Evolutionary conservation across 2,113 vertebrate genomes (phyloP).

Genomic region (Tonatia bakeri): DNA sequence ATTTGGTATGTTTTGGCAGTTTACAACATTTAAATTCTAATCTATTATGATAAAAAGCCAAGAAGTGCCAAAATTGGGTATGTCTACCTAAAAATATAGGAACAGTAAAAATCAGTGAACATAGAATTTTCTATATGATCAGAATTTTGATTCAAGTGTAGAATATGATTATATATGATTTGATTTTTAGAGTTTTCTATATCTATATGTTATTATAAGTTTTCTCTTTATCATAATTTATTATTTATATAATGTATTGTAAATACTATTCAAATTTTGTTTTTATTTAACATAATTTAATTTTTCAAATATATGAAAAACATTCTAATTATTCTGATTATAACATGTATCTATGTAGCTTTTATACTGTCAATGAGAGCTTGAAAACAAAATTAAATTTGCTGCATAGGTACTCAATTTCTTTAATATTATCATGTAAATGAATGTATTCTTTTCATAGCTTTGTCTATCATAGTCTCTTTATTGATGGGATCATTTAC

Average conservation of each 20-base stretch:
- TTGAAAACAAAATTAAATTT: conserved; percentile 18
- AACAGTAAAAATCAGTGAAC: background rate
- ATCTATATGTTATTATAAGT: background rate
- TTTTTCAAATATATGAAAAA: background rate
- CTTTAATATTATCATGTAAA: conserved; percentile 43
- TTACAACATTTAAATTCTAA: conserved; percentile 20
- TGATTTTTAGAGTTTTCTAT: background rate
- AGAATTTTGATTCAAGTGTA: background rate
- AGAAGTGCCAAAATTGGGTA: conserved; percentile 5
- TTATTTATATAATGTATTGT: conserved; percentile 2
- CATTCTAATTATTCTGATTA: background rate
- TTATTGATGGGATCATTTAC: conserved; percentile 66
- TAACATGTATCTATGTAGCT: conserved; percentile 24
- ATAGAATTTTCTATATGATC: background rate
- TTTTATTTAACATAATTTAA: conserved; percentile 30
- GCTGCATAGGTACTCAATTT: background rate
- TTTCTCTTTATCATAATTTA: background rate
- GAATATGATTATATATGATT: background rate
- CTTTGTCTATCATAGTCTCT: conserved; percentile 68
- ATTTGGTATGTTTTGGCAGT: background rate
- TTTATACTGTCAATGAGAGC: background rate
- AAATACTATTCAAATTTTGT: conserved; percentile 3
- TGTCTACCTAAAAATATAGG: background rate
- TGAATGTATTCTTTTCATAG: conserved; percentile 63
- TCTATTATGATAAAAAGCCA: background rate